phyloP scores from a whole-genome alignment of 2,797 vertebrate genomes.

The Jordanella pulchra region DNA sequence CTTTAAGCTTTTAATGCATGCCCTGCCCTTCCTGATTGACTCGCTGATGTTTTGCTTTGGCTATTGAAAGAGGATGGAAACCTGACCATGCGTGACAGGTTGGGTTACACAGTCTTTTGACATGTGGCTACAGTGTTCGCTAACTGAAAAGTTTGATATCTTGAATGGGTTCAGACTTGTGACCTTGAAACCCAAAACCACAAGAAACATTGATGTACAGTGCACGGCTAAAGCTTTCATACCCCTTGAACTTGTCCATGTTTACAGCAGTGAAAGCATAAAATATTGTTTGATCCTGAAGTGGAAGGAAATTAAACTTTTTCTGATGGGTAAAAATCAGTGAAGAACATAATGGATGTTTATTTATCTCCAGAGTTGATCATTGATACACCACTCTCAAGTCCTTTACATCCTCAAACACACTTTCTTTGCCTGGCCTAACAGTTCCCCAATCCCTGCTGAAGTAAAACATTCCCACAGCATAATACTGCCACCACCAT shows the following conservation, averaged over 20 bases:
- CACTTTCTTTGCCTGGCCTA: neutral
- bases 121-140: constrained; percentile 25
- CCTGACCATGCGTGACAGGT: constrained; percentile 50
- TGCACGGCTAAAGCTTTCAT: neutral
- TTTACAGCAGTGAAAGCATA: neutral
- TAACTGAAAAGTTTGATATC: constrained; percentile 57
- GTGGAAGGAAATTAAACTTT: neutral
- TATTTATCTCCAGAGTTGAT: neutral
- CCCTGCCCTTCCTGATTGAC: constrained; percentile 45
- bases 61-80: constrained; percentile 59
- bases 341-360: neutral
- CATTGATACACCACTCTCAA: neutral
- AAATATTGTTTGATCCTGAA: neutral
- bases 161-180: constrained; percentile 1
- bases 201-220: neutral
- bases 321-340: neutral
- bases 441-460: neutral
- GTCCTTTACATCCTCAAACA: neutral
- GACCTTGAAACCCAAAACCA: constrained; percentile 11
- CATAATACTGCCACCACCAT: neutral
- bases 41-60: constrained; percentile 40
- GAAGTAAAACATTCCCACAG: neutral
- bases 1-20: constrained; percentile 40
- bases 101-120: constrained; percentile 46
- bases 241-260: neutral